Conservation (phyloP, 2,113 vertebrate species). For the Hippocampus zosterae region DNA sequence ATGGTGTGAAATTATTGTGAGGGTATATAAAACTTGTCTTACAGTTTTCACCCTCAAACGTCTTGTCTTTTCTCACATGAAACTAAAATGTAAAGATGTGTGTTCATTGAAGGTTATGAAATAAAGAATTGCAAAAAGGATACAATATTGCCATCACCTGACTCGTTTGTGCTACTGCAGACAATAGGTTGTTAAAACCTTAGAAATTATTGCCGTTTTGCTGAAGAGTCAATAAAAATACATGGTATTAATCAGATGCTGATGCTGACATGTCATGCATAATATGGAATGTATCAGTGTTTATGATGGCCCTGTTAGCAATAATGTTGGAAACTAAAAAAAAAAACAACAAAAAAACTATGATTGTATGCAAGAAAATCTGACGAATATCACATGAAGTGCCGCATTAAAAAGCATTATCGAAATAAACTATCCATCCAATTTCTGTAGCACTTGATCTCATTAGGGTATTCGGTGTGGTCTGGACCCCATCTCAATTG, state of each 20-base stretch:
- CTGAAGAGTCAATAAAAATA: background rate
- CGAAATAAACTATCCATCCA: background rate
- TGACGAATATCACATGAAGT: background rate
- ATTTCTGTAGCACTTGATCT: background rate
- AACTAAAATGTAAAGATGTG: conserved; percentile 19
- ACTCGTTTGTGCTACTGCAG: conserved; percentile 53
- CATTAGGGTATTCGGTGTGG: background rate
- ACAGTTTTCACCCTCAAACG: conserved; percentile 25
- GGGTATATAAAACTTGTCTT: conserved; percentile 9
- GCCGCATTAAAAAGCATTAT: background rate
- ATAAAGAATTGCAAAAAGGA: conserved; percentile 41
- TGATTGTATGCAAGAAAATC: background rate
- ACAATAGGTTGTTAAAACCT: background rate
- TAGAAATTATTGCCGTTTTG: background rate
- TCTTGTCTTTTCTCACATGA: conserved; percentile 5
- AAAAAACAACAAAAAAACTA: background rate
- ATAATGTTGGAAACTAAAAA: conserved; percentile 6
- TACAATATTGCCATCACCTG: conserved; percentile 64
- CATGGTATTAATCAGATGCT: background rate
- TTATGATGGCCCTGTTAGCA: conserved; percentile 11
- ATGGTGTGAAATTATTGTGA: conserved; percentile 16
- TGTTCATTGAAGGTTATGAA: background rate
- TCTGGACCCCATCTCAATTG: background rate
- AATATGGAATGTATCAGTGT: background rate
- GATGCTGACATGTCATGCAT: conserved; percentile 1